A percentile compares a stretch with the other conserved stretches of the same genome.
Conservation (phyloP, 2,113 vertebrate species). For the Hypanus sabinus region DNA sequence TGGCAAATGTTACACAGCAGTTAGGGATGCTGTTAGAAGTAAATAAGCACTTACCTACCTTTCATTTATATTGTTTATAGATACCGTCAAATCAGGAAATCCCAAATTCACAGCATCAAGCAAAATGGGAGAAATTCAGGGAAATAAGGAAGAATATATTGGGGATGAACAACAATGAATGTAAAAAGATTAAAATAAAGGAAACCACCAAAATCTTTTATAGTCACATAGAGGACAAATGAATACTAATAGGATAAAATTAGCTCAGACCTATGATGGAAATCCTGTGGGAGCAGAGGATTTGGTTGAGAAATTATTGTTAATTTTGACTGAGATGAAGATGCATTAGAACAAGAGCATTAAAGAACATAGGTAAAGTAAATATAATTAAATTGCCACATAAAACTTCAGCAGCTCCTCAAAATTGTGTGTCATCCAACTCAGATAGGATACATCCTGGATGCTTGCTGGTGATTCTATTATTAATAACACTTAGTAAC, state of each 20-base stretch:
- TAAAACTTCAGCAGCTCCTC: not conserved
- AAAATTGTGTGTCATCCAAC: not conserved
- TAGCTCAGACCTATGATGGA: not conserved
- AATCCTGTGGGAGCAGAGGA: not conserved
- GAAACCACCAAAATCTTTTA: not conserved
- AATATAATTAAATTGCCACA: not conserved
- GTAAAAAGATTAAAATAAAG: not conserved
- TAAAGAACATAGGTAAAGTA: not conserved
- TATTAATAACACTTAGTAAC: no score
- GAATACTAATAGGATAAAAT: not conserved
- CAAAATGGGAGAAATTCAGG: not conserved
- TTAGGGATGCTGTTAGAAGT: not conserved
- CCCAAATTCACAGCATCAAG: not conserved
- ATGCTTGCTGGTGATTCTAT: no score
- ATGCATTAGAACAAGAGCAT: not conserved
- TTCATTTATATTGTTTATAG: not conserved
- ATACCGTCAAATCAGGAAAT: not conserved
- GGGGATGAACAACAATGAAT: not conserved
- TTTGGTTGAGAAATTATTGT: not conserved
- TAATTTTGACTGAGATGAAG: not conserved
- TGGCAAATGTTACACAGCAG: not conserved
- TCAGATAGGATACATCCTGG: not conserved
- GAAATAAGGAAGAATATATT: not conserved
- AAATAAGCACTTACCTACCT: not conserved
- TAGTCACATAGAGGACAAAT: not conserved